Evolutionary conservation across 2,797 vertebrate genomes (phyloP), one percentile per base, ranked within the genome.

Genomic region (Alosa sapidissima): DNA sequence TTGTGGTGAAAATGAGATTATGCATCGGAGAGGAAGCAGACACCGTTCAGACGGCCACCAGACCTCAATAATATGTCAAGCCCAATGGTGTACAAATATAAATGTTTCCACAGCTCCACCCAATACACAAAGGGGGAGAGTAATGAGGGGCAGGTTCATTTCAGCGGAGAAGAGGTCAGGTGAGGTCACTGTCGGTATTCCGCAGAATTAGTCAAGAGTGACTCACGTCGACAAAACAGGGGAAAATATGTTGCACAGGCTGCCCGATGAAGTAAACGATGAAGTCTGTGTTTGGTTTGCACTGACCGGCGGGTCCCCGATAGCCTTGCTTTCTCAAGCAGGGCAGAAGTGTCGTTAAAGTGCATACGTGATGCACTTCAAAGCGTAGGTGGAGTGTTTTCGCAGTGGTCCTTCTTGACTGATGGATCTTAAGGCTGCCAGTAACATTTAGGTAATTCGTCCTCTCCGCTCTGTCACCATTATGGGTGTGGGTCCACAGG

Each of bases 11-110:
- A 91, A 86, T 88, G 86, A 84, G 65, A 82, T 89, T 88, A 86
- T 82, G 75, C 86, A 87, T 88, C 86, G 90, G 88, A 90, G 81
- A 51, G 84, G 85, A 91, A 89, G 85, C 82, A 88, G 86, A 88
- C 13, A 0, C 75, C 48, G 52, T 89, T 87, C 84, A 90, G 86
- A 54, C 78, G 84, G 88, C 83, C 84, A 48, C 82, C 54, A 85
- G 36, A 78, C 54, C 84, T 84, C 83, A 78, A 86, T 65, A 81
- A 87, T 45, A 78, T 21, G 72, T 78, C 72, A 47, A 78, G 72
- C 72, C 72, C 72, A 78, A 47, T 36, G 41, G 72, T 21, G 41
- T 47, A 78, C 72, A 78, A 78, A 78, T 78, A 78, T 47, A 47
- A 78, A 78, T 78, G 72, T 78, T 78, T 78, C 72, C 72, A 78